Evolutionary conservation across 2,113 vertebrate genomes (phyloP), one percentile per base, ranked within the genome.

Genomic region (Laticauda laticaudata): DNA sequence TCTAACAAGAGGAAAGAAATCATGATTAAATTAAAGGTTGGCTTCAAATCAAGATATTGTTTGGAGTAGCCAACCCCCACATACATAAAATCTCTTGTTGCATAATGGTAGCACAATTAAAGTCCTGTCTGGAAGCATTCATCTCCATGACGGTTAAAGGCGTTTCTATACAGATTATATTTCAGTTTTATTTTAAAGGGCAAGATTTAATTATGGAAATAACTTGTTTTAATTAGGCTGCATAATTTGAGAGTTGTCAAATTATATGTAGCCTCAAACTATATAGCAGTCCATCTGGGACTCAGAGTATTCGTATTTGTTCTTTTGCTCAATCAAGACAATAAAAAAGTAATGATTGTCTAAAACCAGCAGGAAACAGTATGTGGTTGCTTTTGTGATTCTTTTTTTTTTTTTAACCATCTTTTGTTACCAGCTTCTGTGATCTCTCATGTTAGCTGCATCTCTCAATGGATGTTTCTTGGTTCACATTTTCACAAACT

Each of bases 401-500:
- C 20, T 85, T 86, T 86, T 86, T 43, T 51, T 51, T 11, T 86
- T 86, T 86, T 12, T 2, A 48, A 20, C 10, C 3, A 3, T 86
- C 85, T 75, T 34, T 91, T 64, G 26, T 48, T 61, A 57, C 10
- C 23, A 53, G 43, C 26, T 64, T 51, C 48, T 86, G 91, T 94
- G 95, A 90, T 91, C 8, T 95, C 91, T 90, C 9, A 43, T 81
- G 75, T 43, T 43, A 43, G 75, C 34, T 81, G 75, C 75, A 81
- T 81, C 34, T 81, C 75, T 81, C 75, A 43, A 9, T 43, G 34
- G 75, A 10, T 81, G 34, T 43, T 9, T 81, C 75, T 21, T 39
- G 6, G 18, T 43, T 43, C 75, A 81, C 34, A 81, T 43, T 43
- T 81, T 43, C 34, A 81, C 20, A 43, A 93, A 90, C 26, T 75